phyloP scores from a whole-genome alignment of 2,797 vertebrate species.

The Sebastes iracundus region DNA sequence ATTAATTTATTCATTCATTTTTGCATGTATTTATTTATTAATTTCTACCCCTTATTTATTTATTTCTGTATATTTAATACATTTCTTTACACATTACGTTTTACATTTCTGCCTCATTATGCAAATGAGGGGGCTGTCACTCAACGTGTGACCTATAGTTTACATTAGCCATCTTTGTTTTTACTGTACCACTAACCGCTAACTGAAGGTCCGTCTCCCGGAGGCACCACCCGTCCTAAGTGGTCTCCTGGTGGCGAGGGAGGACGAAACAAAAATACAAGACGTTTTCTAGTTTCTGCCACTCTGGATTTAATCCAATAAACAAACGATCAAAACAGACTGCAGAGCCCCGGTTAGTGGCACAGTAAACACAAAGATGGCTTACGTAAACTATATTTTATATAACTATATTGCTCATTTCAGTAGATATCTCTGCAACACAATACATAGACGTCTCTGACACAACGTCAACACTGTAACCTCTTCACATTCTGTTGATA shows the following conservation, averaged over 20 bases:
- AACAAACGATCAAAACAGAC: neutral
- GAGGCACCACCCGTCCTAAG: neutral
- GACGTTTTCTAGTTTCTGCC: neutral
- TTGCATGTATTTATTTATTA: too few relatives aligned
- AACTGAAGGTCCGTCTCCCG: neutral
- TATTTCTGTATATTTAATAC: too few relatives aligned
- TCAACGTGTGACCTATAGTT: neutral
- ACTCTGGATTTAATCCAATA: neutral
- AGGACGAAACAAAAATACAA: neutral
- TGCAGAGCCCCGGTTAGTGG: too few relatives aligned
- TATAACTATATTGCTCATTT: neutral
- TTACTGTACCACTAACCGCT: neutral
- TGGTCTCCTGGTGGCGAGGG: neutral
- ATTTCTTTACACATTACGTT: too few relatives aligned
- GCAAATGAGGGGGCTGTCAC: too few relatives aligned
- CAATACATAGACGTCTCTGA: neutral
- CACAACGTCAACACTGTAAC: neutral
- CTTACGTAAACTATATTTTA: too few relatives aligned
- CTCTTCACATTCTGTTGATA: neutral
- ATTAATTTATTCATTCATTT: too few relatives aligned
- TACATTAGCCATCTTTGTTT: neutral
- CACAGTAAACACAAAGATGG: too few relatives aligned
- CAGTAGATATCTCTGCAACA: neutral
- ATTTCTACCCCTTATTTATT: too few relatives aligned
- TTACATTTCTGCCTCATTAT: too few relatives aligned